phyloP scores from a whole-genome alignment of 1,140 invertebrate genomes.

The Leptoteleia sp. region DNA sequence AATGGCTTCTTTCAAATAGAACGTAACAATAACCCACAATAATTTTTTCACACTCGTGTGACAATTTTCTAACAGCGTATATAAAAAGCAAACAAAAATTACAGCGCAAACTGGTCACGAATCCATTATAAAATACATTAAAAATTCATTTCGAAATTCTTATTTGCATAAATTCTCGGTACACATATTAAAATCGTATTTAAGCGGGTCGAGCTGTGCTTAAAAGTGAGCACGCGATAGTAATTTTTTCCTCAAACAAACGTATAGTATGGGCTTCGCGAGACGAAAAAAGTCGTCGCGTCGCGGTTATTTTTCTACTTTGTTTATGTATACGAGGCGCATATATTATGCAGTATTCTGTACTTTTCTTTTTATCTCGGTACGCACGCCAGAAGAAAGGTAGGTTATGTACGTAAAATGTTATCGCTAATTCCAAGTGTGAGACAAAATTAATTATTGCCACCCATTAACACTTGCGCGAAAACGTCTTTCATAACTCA shows the following conservation, averaged over 20 bases:
- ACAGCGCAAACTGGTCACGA: not conserved
- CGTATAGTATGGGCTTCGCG: not conserved
- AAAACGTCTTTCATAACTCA: constrained; percentile 4
- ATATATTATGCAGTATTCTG: constrained; percentile 23
- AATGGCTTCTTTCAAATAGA: too few species aligned
- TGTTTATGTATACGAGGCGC: constrained; percentile 9
- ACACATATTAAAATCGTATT: not conserved
- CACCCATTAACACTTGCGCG: constrained; percentile 1
- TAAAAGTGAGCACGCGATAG: constrained; percentile 2
- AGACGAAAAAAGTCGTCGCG: constrained; percentile 3
- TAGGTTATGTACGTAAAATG: constrained; percentile 15
- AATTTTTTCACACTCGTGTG: too few species aligned
- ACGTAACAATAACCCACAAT: too few species aligned
- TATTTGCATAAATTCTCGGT: not conserved
- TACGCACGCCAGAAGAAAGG: constrained; percentile 1
- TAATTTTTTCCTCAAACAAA: constrained; percentile 19
- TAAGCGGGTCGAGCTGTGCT: not conserved
- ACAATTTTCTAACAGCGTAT: too few species aligned
- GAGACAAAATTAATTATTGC: constrained; percentile 16
- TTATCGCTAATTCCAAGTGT: constrained; percentile 17
- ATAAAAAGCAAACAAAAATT: not conserved
- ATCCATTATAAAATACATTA: not conserved
- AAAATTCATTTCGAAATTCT: not conserved
- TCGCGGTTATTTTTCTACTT: constrained; percentile 10
- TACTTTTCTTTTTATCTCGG: constrained; percentile 23